phyloP scores from a whole-genome alignment of 2,797 vertebrate species.

The Danio kyathit region DNA sequence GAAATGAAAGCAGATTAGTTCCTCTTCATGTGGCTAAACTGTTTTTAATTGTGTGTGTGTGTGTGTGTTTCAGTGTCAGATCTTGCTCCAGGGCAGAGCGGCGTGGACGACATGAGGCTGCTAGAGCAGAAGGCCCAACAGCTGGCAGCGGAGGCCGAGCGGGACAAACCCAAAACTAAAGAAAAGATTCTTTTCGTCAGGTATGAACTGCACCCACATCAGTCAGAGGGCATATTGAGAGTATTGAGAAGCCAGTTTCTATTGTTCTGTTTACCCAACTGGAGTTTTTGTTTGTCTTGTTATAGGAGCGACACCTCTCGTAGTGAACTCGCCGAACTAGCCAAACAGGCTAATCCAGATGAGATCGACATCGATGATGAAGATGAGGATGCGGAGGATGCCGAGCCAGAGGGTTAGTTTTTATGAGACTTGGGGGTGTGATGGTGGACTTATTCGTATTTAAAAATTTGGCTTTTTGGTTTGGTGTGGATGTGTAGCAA shows the following conservation, averaged over 20 bases:
- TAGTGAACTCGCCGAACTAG: constrained; percentile 87
- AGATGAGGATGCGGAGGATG: constrained; percentile 83
- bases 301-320: constrained; percentile 90
- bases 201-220: constrained; percentile 67
- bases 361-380: constrained; percentile 89
- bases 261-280: neutral
- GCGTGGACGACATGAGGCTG: constrained; percentile 92
- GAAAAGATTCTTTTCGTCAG: constrained; percentile 94
- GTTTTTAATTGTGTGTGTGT: neutral
- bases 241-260: constrained; percentile 24
- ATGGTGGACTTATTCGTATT: too few species aligned
- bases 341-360: constrained; percentile 91
- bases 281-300: constrained; percentile 19
- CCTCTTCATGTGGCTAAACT: neutral
- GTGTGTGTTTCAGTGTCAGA: constrained; percentile 85
- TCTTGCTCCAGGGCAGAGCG: constrained; percentile 88
- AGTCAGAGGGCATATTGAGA: neutral
- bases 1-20: neutral
- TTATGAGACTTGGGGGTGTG: neutral
- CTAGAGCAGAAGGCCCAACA: constrained; percentile 91
- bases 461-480: too few species aligned
- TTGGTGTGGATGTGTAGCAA: too few species aligned
- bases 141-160: constrained; percentile 87
- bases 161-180: constrained; percentile 88
- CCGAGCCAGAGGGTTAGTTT: constrained; percentile 88